Conservation (phyloP, 2,888 invertebrate species). For the Drosophila austrosaltans region DNA sequence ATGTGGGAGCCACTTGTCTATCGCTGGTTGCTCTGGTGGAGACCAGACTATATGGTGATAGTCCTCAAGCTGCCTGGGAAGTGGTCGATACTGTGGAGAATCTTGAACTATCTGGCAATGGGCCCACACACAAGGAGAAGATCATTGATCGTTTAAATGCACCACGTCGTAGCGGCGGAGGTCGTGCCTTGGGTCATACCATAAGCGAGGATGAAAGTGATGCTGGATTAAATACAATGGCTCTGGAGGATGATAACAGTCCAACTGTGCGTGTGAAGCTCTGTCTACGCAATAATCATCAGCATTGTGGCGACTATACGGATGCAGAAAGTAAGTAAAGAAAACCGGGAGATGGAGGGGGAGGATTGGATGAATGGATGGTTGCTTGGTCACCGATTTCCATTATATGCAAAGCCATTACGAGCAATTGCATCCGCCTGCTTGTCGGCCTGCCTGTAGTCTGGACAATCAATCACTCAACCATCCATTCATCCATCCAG, state of each 20-base stretch:
- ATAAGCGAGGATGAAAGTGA: slow-evolving; percentile 81
- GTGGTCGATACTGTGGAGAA: slow-evolving; percentile 88
- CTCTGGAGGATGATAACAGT: slow-evolving; percentile 86
- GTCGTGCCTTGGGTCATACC: slow-evolving; percentile 84
- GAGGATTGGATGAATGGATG: slow-evolving; percentile 8
- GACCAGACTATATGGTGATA: slow-evolving; percentile 86
- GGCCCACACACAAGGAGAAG: slow-evolving; percentile 88
- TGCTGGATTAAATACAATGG: slow-evolving; percentile 85
- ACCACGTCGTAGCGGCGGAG: slow-evolving; percentile 83
- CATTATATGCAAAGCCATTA: slow-evolving; percentile 75
- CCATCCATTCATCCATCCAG: slow-evolving; percentile 51
- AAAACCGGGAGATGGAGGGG: not conserved
- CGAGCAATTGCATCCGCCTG: slow-evolving; percentile 63
- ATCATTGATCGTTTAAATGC: slow-evolving; percentile 87
- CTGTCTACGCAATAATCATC: slow-evolving; percentile 91
- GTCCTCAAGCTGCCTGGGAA: slow-evolving; percentile 87
- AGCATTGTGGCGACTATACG: slow-evolving; percentile 92
- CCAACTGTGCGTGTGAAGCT: slow-evolving; percentile 91
- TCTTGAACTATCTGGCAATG: slow-evolving; percentile 88
- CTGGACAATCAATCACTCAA: slow-evolving; percentile 58
- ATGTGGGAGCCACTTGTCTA: slow-evolving; percentile 91
- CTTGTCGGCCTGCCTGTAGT: slow-evolving; percentile 18
- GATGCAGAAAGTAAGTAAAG: slow-evolving; percentile 91
- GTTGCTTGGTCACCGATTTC: slow-evolving; percentile 51
- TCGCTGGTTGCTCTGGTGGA: slow-evolving; percentile 91